Conservation (phyloP, 1,140 invertebrate species). For the Meteorus sp. region DNA sequence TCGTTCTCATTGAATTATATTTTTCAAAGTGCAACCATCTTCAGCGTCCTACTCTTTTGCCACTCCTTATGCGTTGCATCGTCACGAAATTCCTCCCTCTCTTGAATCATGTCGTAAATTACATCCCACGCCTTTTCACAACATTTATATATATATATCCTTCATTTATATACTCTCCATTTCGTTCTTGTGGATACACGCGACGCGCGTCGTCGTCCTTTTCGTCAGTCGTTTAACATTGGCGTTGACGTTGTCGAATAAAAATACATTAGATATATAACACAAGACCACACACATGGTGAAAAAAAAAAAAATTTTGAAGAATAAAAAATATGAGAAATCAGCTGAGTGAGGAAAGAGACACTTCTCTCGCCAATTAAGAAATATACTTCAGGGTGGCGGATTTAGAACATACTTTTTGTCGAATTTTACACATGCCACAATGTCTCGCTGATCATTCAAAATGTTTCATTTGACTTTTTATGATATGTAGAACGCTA, state of each 20-base stretch:
- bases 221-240: constrained; percentile 56
- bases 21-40: too few species aligned
- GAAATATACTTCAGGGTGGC: constrained; percentile 26
- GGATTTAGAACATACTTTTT: constrained; percentile 10
- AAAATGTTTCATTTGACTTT: neutral
- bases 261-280: constrained; percentile 49
- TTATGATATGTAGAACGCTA: too few species aligned
- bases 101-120: constrained; percentile 14
- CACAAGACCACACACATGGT: constrained; percentile 40
- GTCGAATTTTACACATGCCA: neutral
- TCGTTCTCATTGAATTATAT: too few species aligned
- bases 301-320: constrained; percentile 15
- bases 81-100: constrained; percentile 4
- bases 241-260: constrained; percentile 50
- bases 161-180: neutral
- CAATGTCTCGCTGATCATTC: neutral
- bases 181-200: neutral
- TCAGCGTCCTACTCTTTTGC: neutral
- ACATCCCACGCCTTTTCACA: constrained; percentile 16
- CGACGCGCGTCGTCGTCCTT: constrained; percentile 41
- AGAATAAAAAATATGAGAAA: too few species aligned
- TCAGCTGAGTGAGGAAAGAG: constrained; percentile 1
- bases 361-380: constrained; percentile 29
- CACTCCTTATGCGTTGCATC: constrained; percentile 18
- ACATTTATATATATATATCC: neutral